Conservation (phyloP, 2,888 invertebrate species). For the Nymphalis urticae region DNA sequence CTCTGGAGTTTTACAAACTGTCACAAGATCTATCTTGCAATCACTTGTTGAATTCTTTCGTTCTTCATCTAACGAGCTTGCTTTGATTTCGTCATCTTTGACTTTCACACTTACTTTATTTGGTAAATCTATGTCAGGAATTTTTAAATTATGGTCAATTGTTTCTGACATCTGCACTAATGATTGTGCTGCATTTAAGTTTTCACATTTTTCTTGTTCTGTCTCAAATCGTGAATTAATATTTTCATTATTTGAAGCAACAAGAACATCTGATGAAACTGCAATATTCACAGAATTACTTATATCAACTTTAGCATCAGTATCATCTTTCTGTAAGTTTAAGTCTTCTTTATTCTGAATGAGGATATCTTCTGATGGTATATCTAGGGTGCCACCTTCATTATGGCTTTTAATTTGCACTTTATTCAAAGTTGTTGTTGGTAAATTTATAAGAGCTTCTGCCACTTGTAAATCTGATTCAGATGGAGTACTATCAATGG, state of each 20-base stretch:
- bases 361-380: conserved; percentile 12
- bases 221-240: conserved; percentile 64
- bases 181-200: conserved; percentile 75
- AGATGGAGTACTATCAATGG: conserved; percentile 57
- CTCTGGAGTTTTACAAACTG: conserved; percentile 51
- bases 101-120: conserved; percentile 43
- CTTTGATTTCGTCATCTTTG: conserved; percentile 31
- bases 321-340: conserved; percentile 14
- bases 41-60: conserved; percentile 54
- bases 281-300: conserved; percentile 11
- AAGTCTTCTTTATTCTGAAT: conserved; percentile 16
- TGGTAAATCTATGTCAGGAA: conserved; percentile 50
- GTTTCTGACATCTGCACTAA: conserved; percentile 78
- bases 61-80: conserved; percentile 42
- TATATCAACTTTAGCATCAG: conserved; percentile 1
- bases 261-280: conserved; percentile 17
- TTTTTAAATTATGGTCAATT: conserved; percentile 64
- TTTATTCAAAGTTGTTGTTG: conserved; percentile 65
- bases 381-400: conserved; percentile 19
- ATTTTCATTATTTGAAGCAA: conserved; percentile 43
- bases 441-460: conserved; percentile 73
- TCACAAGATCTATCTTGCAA: conserved; percentile 49
- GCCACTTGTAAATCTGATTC: conserved; percentile 78
- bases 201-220: conserved; percentile 74
- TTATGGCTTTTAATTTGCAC: conserved; percentile 46